Conservation (phyloP, 2,888 invertebrate genomes). For the Leptopilina syphax region DNA sequence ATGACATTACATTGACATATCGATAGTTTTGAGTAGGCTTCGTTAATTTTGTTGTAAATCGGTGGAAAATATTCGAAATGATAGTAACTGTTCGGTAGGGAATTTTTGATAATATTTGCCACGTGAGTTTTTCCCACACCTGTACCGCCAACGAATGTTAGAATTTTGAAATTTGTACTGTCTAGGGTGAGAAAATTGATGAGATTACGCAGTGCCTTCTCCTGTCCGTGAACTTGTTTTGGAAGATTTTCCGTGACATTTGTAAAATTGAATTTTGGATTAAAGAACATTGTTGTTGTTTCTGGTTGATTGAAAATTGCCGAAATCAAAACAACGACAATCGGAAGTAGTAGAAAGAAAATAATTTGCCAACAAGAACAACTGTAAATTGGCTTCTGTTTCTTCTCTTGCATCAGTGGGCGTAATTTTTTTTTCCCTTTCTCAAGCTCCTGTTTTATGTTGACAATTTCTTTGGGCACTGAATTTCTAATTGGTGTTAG, state of each 20-base stretch:
- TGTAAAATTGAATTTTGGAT: constrained; percentile 57
- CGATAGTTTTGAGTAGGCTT: constrained; percentile 56
- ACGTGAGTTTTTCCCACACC: constrained; percentile 73
- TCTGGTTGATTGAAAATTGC: constrained; percentile 49
- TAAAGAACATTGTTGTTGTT: constrained; percentile 50
- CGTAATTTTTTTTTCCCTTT: background rate
- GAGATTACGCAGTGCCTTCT: constrained; percentile 59
- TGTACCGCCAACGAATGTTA: constrained; percentile 68
- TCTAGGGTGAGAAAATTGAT: constrained; percentile 52
- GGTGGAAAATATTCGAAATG: constrained; percentile 63
- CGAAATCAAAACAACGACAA: constrained; percentile 41
- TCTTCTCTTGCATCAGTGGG: background rate
- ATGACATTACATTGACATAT: constrained; percentile 66
- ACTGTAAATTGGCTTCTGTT: constrained; percentile 2
- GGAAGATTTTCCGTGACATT: constrained; percentile 60
- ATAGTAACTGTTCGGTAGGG: constrained; percentile 55
- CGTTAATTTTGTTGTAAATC: constrained; percentile 47
- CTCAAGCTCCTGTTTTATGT: constrained; percentile 1
- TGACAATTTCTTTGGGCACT: background rate
- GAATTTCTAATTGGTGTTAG: background rate
- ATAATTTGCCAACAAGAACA: constrained; percentile 42
- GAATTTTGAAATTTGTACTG: constrained; percentile 57
- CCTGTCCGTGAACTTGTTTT: constrained; percentile 66
- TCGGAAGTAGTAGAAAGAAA: constrained; percentile 51
- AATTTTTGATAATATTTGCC: constrained; percentile 64